Percentiles rank a stretch among this genome's conserved stretches.
Conservation (phyloP, 2,888 invertebrate genomes). For the Rhimphoctona megacephalus region DNA sequence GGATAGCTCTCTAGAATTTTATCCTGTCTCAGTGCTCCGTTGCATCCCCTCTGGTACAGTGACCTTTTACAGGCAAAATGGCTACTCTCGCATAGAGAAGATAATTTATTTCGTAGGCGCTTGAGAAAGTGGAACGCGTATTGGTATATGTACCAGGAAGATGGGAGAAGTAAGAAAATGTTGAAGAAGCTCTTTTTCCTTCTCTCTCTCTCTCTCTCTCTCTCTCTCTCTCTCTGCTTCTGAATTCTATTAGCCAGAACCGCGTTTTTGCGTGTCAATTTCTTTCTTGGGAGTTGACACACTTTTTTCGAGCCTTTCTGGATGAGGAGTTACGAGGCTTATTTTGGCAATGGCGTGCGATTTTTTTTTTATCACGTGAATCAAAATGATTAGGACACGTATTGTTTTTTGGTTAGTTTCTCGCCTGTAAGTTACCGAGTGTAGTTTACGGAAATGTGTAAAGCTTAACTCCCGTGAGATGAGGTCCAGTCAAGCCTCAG, state of each 20-base stretch:
- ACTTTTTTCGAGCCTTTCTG: background rate
- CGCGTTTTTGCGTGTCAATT: slow-evolving; percentile 43
- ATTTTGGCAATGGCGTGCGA: background rate
- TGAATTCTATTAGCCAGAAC: slow-evolving; percentile 66
- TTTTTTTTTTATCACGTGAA: background rate
- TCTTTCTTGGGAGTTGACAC: background rate
- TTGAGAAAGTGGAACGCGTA: slow-evolving; percentile 5
- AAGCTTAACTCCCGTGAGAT: slow-evolving; percentile 32
- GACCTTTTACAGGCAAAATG: slow-evolving; percentile 68
- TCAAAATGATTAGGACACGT: background rate
- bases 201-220: slow-evolving; percentile 10
- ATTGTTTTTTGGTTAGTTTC: background rate
- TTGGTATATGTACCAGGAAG: slow-evolving; percentile 46
- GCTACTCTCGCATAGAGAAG: slow-evolving; percentile 59
- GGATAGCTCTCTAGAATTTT: slow-evolving; percentile 51
- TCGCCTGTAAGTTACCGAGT: background rate
- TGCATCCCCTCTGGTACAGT: slow-evolving; percentile 55
- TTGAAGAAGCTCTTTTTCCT: slow-evolving; percentile 41
- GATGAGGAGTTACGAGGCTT: background rate
- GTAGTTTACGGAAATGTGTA: slow-evolving; percentile 30
- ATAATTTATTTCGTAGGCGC: slow-evolving; percentile 64
- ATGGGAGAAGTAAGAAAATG: slow-evolving; percentile 25
- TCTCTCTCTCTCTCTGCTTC: slow-evolving; percentile 11
- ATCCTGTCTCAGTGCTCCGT: slow-evolving; percentile 57
- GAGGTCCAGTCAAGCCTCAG: slow-evolving; percentile 31